Evolutionary conservation across 2,797 vertebrate species (phyloP).

Genomic region (Sphaeramia orbicularis): DNA sequence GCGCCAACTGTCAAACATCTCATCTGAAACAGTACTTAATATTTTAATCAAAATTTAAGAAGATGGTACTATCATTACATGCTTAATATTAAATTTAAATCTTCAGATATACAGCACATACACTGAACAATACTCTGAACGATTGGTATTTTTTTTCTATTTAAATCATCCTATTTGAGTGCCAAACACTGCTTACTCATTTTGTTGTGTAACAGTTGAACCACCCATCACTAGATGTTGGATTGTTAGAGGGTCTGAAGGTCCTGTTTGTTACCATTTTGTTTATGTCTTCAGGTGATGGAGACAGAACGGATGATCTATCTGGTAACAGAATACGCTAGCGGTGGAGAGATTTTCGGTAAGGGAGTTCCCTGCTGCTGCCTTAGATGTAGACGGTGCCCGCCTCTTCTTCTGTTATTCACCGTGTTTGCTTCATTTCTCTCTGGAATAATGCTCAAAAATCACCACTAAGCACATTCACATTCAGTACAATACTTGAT

Average conservation of each 20-base stretch:
- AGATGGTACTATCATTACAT: background rate
- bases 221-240: conserved; percentile 29
- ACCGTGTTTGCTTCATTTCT: background rate
- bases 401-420: background rate
- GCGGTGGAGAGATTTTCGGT: conserved; percentile 99
- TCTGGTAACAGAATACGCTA: conserved; percentile 97
- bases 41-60: background rate
- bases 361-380: conserved; percentile 72
- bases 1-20: background rate
- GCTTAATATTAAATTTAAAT: background rate
- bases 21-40: conserved; percentile 1
- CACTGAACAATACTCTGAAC: conserved; percentile 8
- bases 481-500: background rate
- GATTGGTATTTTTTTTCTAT: conserved; percentile 38
- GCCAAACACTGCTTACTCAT: conserved; percentile 51
- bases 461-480: background rate
- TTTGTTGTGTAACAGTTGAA: conserved; percentile 58
- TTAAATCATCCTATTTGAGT: conserved; percentile 30
- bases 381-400: background rate
- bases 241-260: conserved; percentile 24
- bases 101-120: background rate
- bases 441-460: no score
- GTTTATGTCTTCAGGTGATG: conserved; percentile 91
- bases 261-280: conserved; percentile 20
- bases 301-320: conserved; percentile 99